These are phyloP conservation scores for Nomia melanderi DNA, from an alignment of 1,140 invertebrate species.

Conservation along the genomic window DNA sequence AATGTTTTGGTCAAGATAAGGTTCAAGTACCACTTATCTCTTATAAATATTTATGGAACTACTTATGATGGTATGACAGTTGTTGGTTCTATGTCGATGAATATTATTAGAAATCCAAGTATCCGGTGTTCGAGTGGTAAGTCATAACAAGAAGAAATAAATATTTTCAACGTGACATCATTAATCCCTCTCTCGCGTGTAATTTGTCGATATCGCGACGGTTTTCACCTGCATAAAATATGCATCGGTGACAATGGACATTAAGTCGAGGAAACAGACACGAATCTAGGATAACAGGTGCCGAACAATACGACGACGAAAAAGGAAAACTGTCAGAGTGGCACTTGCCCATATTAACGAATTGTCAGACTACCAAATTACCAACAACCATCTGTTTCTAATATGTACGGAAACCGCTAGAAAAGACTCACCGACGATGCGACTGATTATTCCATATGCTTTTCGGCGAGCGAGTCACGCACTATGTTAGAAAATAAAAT, in stretches of 20 bases:
- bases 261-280: not conserved
- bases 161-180: conserved; percentile 45
- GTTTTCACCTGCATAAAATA: not conserved
- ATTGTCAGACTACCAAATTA: conserved; percentile 53
- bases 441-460: conserved; percentile 29
- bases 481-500: conserved; percentile 21
- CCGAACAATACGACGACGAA: conserved; percentile 41
- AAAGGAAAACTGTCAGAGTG: conserved; percentile 49
- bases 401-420: not conserved
- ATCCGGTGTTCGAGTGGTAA: not conserved
- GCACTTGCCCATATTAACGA: conserved; percentile 56
- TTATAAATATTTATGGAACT: not conserved
- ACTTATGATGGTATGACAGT: not conserved
- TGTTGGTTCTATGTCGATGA: too few species aligned
- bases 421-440: conserved; percentile 6
- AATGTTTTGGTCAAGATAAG: not conserved
- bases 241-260: not conserved
- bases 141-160: conserved; percentile 9
- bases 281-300: conserved; percentile 34
- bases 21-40: not conserved
- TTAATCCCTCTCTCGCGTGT: not conserved
- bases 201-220: not conserved
- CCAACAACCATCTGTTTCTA: conserved; percentile 57
- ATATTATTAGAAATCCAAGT: not conserved
- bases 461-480: conserved; percentile 13